Evolutionary conservation across 2,113 vertebrate genomes (phyloP).

Genomic region (Varanus salvator): DNA sequence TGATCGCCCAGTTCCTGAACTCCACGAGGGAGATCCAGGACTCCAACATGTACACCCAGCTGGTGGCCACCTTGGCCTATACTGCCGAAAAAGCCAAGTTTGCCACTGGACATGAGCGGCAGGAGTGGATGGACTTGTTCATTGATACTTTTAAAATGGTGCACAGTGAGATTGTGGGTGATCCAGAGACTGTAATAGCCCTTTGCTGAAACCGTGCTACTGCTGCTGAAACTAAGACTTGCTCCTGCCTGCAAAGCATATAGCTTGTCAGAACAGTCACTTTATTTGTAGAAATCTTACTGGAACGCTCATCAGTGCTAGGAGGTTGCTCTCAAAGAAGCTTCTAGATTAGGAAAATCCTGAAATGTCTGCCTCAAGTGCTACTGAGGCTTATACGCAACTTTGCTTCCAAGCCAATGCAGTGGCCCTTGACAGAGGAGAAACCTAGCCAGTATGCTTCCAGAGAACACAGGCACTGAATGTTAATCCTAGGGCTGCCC

Average conservation of each 20-base stretch:
- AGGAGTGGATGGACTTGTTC: slow-evolving; percentile 95
- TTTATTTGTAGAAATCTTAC: background rate
- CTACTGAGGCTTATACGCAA: rapidly evolving
- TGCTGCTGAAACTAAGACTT: rapidly evolving
- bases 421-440: background rate
- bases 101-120: slow-evolving; percentile 87
- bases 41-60: slow-evolving; percentile 83
- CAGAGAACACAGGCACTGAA: background rate
- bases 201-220: slow-evolving; percentile 81
- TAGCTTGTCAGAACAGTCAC: background rate
- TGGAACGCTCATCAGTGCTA: background rate
- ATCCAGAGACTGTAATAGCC: slow-evolving; percentile 84
- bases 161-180: slow-evolving; percentile 92
- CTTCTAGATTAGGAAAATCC: slow-evolving; percentile 45
- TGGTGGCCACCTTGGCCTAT: slow-evolving; percentile 96
- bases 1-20: slow-evolving; percentile 88
- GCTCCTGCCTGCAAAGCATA: background rate
- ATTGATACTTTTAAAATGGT: slow-evolving; percentile 96
- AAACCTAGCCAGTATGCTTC: slow-evolving; percentile 3
- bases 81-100: slow-evolving; percentile 97
- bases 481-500: background rate
- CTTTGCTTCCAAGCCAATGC: background rate
- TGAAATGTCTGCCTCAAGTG: background rate
- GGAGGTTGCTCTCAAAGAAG: background rate
- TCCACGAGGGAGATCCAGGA: slow-evolving; percentile 85